Evolutionary conservation across 2,888 invertebrate genomes (phyloP).

Genomic region (Liopterus haemorrhoidalis): DNA sequence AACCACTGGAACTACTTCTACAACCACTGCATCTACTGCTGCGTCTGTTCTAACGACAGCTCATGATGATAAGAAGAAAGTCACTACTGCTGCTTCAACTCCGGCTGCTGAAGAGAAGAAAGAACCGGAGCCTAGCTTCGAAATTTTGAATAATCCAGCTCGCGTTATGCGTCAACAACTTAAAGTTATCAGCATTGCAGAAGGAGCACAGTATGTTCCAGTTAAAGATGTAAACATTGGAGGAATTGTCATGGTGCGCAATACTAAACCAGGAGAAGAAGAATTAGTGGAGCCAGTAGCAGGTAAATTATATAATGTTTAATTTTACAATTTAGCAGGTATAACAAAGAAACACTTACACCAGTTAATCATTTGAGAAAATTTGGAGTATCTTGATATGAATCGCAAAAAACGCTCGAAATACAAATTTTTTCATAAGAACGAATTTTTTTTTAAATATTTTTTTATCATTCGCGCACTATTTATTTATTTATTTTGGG

Average conservation of each 20-base stretch:
- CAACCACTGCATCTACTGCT: slow-evolving; percentile 31
- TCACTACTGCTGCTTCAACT: slow-evolving; percentile 19
- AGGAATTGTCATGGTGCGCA: slow-evolving; percentile 92
- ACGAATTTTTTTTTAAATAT: too few relatives aligned
- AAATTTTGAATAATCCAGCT: slow-evolving; percentile 90
- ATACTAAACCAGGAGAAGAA: slow-evolving; percentile 69
- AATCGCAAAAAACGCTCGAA: too few relatives aligned
- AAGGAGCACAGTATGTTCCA: slow-evolving; percentile 74
- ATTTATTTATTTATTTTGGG: too few relatives aligned
- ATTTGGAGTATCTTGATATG: too few relatives aligned
- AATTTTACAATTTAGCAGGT: too few relatives aligned
- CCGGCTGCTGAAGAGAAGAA: slow-evolving; percentile 50
- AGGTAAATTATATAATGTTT: slow-evolving; percentile 45
- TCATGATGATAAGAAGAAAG: slow-evolving; percentile 22
- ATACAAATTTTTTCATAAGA: too few relatives aligned
- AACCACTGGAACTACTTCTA: slow-evolving; percentile 43
- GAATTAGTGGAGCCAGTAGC: slow-evolving; percentile 91
- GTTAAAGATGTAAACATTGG: slow-evolving; percentile 91
- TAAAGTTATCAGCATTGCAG: slow-evolving; percentile 70
- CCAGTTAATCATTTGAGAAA: too few relatives aligned
- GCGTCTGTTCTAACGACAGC: slow-evolving; percentile 46
- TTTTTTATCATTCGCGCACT: too few relatives aligned
- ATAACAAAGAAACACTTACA: too few relatives aligned
- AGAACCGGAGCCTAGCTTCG: slow-evolving; percentile 89
- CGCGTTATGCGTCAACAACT: slow-evolving; percentile 89